A percentile compares a stretch with the other conserved stretches of the same genome.
Evolutionary conservation across 2,888 invertebrate genomes (phyloP).

Genomic region (Teleiodes luculella): DNA sequence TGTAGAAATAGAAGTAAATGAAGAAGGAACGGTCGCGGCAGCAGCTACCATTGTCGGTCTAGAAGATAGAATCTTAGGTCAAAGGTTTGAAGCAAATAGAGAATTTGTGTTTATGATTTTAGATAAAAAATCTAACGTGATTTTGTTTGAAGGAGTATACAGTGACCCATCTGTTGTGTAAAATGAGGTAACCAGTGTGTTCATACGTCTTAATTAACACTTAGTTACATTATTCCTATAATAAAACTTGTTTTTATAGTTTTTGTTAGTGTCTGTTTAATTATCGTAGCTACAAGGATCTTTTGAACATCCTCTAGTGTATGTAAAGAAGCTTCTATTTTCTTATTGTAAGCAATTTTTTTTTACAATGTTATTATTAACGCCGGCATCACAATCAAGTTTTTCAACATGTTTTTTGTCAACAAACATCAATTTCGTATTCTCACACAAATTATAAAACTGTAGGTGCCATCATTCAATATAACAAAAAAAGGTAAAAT

Average conservation of each 20-base stretch:
- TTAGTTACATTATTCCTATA: neutral
- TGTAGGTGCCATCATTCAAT: neutral
- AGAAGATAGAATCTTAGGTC: conserved; percentile 65
- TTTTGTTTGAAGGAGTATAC: conserved; percentile 81
- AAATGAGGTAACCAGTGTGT: neutral
- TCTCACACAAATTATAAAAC: conserved; percentile 7
- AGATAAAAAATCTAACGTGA: conserved; percentile 78
- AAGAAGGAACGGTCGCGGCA: conserved; percentile 85
- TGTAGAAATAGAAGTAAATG: conserved; percentile 84
- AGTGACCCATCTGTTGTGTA: conserved; percentile 38
- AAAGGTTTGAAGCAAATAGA: conserved; percentile 80
- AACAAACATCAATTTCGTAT: conserved; percentile 1
- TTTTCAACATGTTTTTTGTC: neutral
- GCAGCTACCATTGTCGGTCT: conserved; percentile 76
- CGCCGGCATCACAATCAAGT: neutral
- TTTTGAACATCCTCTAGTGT: neutral
- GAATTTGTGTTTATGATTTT: conserved; percentile 83
- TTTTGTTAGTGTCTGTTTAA: neutral
- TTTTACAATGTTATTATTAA: neutral
- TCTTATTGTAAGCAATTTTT: too few species aligned
- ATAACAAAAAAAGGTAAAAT: neutral
- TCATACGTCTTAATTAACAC: neutral
- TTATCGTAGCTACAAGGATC: too few species aligned
- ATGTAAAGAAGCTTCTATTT: too few species aligned
- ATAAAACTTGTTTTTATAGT: neutral